Evolutionary conservation across 2,888 invertebrate genomes (phyloP), one percentile per base, ranked within the genome.

Genomic region (Cremastinae sp.): DNA sequence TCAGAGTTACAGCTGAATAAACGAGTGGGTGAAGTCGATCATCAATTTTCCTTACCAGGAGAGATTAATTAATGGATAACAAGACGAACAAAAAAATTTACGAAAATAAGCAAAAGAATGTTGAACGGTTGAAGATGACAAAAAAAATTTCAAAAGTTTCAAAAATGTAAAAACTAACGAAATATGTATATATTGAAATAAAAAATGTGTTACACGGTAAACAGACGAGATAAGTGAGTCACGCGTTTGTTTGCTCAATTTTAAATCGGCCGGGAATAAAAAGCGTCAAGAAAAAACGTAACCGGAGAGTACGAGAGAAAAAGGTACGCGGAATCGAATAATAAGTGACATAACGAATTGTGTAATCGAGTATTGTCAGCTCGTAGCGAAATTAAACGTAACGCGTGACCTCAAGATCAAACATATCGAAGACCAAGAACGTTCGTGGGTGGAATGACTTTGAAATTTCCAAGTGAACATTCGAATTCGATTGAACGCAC

Each of bases 1-100:
- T 22, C 58, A 73, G 53, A 64, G 20, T 41, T 56, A 65, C 9
- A 9, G 22, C 56, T 18, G 41, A 43, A 66, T 34, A n/a, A 12
- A 8, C 20, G 68, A 64, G 75, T 76, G 72, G 75, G 68, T 73
- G 72, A 64, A 72, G 14, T 76, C 38, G 66, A 75, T 66, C 41
- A 62, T 49, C 65, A 34, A 66, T 14, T 49, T 49, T 38, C 72
- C 75, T 45, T 53, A 59, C 16, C 51, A 28, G 69, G 59, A 45
- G 41, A 9, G 58, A n/a, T 3, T n/a, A 14, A 45, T 2, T 47
- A 45, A 45, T 28, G 16, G 28, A 54, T 16, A 34, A 16, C 22
- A 54, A 8, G 2, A 28, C 18, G 12, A 64, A 20, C 36, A 62
- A 3, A 41, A 28, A 4, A 2, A 56, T 1, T 10, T 16, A 14